Conservation (phyloP, 64 coral and sea anemone genomes). For the Cladopsammia gracilis region DNA sequence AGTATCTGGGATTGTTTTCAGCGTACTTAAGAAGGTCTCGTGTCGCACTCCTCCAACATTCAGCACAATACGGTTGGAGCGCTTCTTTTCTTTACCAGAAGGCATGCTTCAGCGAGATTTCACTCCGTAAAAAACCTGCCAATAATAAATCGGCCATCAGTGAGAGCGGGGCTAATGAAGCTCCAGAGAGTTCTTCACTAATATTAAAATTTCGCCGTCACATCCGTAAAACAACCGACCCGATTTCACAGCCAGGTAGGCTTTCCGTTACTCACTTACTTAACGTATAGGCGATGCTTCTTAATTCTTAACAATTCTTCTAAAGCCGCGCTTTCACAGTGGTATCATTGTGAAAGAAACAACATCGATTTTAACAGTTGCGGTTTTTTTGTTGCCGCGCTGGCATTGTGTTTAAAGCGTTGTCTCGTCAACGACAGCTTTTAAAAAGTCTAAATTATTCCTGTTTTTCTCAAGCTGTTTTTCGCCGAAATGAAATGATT, state of each 20-base stretch:
- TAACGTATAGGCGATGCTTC: too few relatives aligned
- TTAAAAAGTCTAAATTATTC: conserved; percentile 30
- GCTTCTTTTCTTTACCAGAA: conserved; percentile 63
- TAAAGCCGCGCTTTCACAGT: not conserved
- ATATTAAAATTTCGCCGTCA: not conserved
- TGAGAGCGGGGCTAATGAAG: not conserved
- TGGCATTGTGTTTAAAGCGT: not conserved
- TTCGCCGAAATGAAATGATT: conserved; percentile 6
- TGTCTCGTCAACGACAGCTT: not conserved
- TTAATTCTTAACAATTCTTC: too few relatives aligned
- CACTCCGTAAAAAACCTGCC: not conserved
- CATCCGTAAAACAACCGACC: too few relatives aligned
- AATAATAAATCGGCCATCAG: not conserved
- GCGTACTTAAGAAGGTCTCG: conserved; percentile 83
- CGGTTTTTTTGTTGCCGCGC: not conserved
- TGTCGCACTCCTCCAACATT: conserved; percentile 90
- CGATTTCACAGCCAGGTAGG: too few relatives aligned
- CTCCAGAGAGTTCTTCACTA: not conserved
- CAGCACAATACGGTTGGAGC: conserved; percentile 81
- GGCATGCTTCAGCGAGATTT: conserved; percentile 49
- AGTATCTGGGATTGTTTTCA: conserved; percentile 90
- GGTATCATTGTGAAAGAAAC: too few relatives aligned
- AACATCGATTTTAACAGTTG: not conserved
- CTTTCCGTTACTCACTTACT: too few relatives aligned
- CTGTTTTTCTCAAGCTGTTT: conserved; percentile 23